Percentiles rank a stretch among this genome's conserved stretches.
These are phyloP conservation scores for Bubo bubo DNA, from an alignment of 2,113 vertebrate species.

Conservation along the genomic window DNA sequence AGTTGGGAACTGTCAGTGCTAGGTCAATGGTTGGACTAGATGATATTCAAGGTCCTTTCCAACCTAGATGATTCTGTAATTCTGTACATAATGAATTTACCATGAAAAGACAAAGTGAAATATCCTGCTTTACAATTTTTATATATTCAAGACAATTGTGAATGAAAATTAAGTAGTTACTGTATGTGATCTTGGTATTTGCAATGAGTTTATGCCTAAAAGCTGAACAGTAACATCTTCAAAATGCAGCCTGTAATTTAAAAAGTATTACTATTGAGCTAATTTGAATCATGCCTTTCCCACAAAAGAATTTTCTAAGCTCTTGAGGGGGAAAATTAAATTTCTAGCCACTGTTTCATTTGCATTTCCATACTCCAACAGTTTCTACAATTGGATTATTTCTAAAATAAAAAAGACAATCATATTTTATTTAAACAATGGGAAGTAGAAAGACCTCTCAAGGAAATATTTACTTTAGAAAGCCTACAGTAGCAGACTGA, in stretches of 20 bases:
- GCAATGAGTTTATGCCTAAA: background rate
- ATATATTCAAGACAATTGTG: background rate
- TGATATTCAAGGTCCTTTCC: no score
- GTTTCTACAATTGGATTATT: slow-evolving; percentile 33
- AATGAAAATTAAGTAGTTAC: background rate
- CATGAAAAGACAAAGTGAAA: background rate
- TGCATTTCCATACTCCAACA: slow-evolving; percentile 18
- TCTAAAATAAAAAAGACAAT: background rate
- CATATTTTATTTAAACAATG: slow-evolving; percentile 37
- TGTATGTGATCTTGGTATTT: background rate
- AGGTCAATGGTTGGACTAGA: no score
- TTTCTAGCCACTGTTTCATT: background rate
- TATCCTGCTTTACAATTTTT: background rate
- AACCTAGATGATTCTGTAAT: no score
- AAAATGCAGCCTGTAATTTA: background rate
- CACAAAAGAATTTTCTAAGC: background rate
- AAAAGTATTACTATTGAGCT: background rate
- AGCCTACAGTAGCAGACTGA: background rate
- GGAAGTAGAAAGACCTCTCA: background rate
- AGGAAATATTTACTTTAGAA: background rate
- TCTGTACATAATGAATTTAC: background rate
- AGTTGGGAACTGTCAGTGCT: no score
- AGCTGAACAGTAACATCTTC: background rate
- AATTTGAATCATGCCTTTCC: background rate
- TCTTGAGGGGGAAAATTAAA: slow-evolving; percentile 19